Conservation (phyloP, 2,113 vertebrate genomes). For the Tragelaphus scriptus region DNA sequence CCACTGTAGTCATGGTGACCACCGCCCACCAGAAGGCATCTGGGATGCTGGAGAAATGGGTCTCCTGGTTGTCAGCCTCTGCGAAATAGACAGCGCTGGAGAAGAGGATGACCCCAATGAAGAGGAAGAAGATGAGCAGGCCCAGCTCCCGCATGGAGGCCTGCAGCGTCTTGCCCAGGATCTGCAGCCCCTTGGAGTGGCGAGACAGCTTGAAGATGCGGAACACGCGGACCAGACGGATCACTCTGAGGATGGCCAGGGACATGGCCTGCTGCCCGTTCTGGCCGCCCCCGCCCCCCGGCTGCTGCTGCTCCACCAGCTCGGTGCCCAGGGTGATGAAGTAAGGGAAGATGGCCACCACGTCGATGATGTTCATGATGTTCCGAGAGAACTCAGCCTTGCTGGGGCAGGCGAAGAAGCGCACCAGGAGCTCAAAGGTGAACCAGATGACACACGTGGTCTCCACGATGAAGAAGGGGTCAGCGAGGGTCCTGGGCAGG, state of each 20-base stretch:
- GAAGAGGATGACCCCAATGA: conserved; percentile 97
- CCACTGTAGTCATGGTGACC: conserved; percentile 98
- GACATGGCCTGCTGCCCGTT: conserved; percentile 94
- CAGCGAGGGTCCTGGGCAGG: conserved; percentile 83
- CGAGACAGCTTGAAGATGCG: conserved; percentile 96
- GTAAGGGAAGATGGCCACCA: conserved; percentile 97
- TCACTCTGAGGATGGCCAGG: conserved; percentile 94
- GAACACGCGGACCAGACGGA: conserved; percentile 95
- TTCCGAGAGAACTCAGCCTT: conserved; percentile 95
- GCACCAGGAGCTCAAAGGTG: conserved; percentile 95
- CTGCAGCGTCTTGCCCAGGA: conserved; percentile 95
- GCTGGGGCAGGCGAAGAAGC: conserved; percentile 96
- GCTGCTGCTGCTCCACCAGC: conserved; percentile 91
- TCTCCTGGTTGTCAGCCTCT: conserved; percentile 91
- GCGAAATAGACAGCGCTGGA: conserved; percentile 97
- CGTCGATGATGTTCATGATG: conserved; percentile 97
- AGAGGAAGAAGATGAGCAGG: conserved; percentile 97
- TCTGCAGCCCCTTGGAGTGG: conserved; percentile 97
- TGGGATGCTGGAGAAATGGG: conserved; percentile 97
- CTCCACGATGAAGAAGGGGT: conserved; percentile 97
- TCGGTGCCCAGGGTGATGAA: conserved; percentile 97
- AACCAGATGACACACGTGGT: conserved; percentile 98
- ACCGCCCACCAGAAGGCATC: conserved; percentile 99
- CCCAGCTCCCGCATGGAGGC: conserved; percentile 97
- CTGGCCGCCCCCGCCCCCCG: conserved; percentile 65